A percentile compares a stretch with the other conserved stretches of the same genome.
phyloP scores from a whole-genome alignment of 2,888 invertebrate species.

The Rotaria macrura region DNA sequence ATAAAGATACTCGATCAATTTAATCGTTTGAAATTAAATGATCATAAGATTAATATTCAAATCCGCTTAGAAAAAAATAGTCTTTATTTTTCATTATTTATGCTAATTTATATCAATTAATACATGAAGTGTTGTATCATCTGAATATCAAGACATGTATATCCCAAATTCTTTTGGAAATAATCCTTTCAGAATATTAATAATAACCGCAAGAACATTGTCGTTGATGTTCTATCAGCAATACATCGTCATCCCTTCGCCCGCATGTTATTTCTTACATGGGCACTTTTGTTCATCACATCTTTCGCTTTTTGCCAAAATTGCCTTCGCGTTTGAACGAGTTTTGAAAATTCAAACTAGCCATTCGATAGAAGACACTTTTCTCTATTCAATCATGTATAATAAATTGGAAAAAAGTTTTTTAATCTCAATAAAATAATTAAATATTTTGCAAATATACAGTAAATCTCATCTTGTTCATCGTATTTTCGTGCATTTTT shows the following conservation, averaged over 20 bases:
- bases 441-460: background rate
- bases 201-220: background rate
- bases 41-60: background rate
- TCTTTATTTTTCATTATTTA: background rate
- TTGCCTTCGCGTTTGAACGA: slow-evolving; percentile 6
- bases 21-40: background rate
- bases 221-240: background rate
- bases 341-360: background rate
- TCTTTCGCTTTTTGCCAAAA: background rate
- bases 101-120: background rate
- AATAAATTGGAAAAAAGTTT: background rate
- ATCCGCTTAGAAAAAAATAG: background rate
- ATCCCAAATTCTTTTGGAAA: background rate
- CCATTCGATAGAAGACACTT: slow-evolving; percentile 7
- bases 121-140: too few relatives aligned
- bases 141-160: background rate
- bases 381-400: background rate
- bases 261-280: background rate
- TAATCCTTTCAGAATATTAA: background rate
- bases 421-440: background rate
- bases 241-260: background rate
- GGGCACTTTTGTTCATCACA: background rate
- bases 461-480: background rate
- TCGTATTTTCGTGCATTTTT: background rate
- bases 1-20: background rate